Conservation (phyloP, 2,888 invertebrate species). For the Taphrorychus bicolor region DNA sequence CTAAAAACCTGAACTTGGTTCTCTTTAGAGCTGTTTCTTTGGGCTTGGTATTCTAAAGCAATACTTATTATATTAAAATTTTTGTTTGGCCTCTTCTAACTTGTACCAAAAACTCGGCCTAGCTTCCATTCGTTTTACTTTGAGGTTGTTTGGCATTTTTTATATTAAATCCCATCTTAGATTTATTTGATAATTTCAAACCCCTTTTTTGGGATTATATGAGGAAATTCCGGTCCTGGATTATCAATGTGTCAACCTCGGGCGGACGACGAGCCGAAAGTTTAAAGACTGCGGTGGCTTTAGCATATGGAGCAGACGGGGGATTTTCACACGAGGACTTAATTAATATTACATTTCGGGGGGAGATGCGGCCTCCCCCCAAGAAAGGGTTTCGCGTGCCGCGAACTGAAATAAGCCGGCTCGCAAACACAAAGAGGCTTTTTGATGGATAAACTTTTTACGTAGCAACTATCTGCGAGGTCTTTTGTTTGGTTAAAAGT, state of each 20-base stretch:
- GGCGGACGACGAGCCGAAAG: constrained; percentile 26
- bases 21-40: too few species aligned
- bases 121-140: too few species aligned
- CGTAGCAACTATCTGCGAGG: constrained; percentile 8
- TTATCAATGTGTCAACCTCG: constrained; percentile 25
- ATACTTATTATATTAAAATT: too few species aligned
- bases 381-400: constrained; percentile 32
- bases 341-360: constrained; percentile 40
- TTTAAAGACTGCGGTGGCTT: constrained; percentile 38
- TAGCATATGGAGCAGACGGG: constrained; percentile 33
- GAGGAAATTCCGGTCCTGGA: constrained; percentile 15
- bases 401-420: constrained; percentile 26
- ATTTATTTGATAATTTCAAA: background rate
- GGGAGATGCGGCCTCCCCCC: constrained; percentile 18
- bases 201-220: background rate
- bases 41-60: too few species aligned
- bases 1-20: too few species aligned
- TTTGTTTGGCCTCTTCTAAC: too few species aligned
- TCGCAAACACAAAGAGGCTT: constrained; percentile 7
- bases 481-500: background rate
- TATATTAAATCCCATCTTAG: too few species aligned
- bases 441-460: constrained; percentile 15
- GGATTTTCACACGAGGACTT: constrained; percentile 40
- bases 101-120: too few species aligned
- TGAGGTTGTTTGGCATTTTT: too few species aligned